These are phyloP conservation scores for Anneissia japonica DNA, from an alignment of 35 echinoderm and acorn worm genomes.

Conservation along the genomic window DNA sequence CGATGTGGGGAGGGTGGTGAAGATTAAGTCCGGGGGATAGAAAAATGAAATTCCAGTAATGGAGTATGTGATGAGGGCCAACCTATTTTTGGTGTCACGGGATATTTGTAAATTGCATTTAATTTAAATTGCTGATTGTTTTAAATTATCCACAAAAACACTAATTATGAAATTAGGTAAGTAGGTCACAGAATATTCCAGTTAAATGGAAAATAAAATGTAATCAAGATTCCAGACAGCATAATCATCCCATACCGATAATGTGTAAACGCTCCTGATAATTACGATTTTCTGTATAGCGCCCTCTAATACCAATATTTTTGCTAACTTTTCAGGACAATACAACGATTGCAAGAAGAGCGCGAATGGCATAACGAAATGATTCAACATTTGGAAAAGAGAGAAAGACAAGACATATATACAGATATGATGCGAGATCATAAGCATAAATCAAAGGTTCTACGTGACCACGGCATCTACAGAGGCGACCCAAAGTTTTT, in stretches of 20 bases:
- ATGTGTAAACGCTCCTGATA: not conserved
- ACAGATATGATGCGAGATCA: slow-evolving; percentile 58
- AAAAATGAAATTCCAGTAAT: too few relatives aligned
- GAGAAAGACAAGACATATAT: slow-evolving; percentile 41
- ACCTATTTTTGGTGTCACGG: too few relatives aligned
- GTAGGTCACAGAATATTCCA: not conserved
- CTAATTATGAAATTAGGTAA: not conserved
- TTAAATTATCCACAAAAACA: not conserved
- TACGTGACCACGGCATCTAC: slow-evolving; percentile 79
- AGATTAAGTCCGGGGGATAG: too few relatives aligned
- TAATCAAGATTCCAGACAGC: not conserved
- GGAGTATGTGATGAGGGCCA: too few relatives aligned
- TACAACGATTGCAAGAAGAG: slow-evolving; percentile 60
- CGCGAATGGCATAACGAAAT: slow-evolving; percentile 69
- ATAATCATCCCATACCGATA: not conserved
- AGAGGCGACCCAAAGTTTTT: slow-evolving; percentile 72
- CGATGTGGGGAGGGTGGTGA: too few relatives aligned
- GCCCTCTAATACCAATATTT: not conserved
- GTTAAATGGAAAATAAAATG: not conserved
- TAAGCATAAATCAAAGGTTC: slow-evolving; percentile 57
- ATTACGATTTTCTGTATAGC: not conserved
- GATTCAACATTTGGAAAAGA: slow-evolving; percentile 60
- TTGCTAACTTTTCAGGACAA: slow-evolving; percentile 42
- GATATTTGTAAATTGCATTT: too few relatives aligned
- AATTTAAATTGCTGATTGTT: too few relatives aligned